Evolutionary conservation across 2,797 vertebrate species (phyloP).

Genomic region (Sebastes cheni): DNA sequence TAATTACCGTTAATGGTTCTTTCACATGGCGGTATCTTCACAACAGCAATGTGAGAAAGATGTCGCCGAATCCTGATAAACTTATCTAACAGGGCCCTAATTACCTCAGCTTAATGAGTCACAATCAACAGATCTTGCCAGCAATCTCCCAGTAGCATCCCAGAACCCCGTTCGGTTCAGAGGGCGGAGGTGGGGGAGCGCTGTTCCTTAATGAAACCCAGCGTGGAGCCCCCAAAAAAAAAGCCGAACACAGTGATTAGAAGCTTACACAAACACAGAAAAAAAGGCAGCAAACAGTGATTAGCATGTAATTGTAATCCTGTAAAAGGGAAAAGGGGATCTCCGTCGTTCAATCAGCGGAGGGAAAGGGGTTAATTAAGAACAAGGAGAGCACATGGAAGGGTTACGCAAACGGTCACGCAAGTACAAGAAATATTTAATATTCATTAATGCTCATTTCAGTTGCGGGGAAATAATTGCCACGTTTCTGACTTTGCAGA

Average conservation of each 20-base stretch:
- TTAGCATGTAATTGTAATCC: slow-evolving; percentile 75
- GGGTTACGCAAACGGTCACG: slow-evolving; percentile 2
- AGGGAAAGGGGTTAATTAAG: slow-evolving; percentile 64
- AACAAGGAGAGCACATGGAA: not conserved
- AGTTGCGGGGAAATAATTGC: slow-evolving; percentile 7
- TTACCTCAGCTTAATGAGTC: slow-evolving; percentile 69
- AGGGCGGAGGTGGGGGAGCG: slow-evolving; percentile 57
- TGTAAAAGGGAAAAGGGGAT: slow-evolving; percentile 49
- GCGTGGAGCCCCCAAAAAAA: slow-evolving; percentile 62
- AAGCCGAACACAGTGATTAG: slow-evolving; percentile 76
- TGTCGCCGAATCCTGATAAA: slow-evolving; percentile 58
- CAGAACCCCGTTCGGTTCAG: slow-evolving; percentile 52
- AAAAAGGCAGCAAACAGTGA: slow-evolving; percentile 70
- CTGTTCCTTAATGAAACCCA: slow-evolving; percentile 76
- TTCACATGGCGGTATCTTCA: slow-evolving; percentile 52
- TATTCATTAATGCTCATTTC: slow-evolving; percentile 27
- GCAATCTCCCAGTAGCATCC: slow-evolving; percentile 58
- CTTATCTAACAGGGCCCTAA: slow-evolving; percentile 67
- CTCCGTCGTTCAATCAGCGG: slow-evolving; percentile 1
- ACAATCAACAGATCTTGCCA: slow-evolving; percentile 70
- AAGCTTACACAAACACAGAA: slow-evolving; percentile 71
- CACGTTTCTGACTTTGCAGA: not conserved
- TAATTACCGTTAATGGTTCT: slow-evolving; percentile 64
- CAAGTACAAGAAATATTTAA: slow-evolving; percentile 17
- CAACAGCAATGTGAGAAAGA: slow-evolving; percentile 40